Evolutionary conservation across 2,113 vertebrate species (phyloP).

Genomic region (Phaethon lepturus): DNA sequence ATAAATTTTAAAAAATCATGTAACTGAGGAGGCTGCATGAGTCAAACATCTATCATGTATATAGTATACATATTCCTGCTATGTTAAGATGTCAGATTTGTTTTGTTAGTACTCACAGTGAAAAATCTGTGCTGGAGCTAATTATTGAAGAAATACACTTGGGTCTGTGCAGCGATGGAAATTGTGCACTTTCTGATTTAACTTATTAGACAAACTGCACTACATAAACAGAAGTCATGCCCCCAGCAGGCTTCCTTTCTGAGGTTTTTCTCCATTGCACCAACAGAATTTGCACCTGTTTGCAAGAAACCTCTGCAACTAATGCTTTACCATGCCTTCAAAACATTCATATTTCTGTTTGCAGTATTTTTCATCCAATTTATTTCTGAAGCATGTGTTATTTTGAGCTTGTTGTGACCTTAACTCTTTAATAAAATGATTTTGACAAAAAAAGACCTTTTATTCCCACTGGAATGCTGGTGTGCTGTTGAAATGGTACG

Average conservation of each 20-base stretch:
- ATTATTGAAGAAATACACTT: background rate
- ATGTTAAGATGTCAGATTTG: background rate
- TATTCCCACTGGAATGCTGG: background rate
- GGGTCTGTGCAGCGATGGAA: background rate
- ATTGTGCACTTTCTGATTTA: slow-evolving; percentile 14
- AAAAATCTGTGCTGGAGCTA: slow-evolving; percentile 29
- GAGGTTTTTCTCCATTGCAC: slow-evolving; percentile 3
- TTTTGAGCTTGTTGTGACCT: slow-evolving; percentile 57
- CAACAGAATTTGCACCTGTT: slow-evolving; percentile 25
- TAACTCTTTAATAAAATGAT: slow-evolving; percentile 74
- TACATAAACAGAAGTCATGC: background rate
- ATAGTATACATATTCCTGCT: background rate
- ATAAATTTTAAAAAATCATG: background rate
- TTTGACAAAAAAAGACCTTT: slow-evolving; percentile 56
- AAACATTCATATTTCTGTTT: background rate
- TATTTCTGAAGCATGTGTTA: slow-evolving; percentile 64
- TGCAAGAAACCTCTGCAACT: background rate
- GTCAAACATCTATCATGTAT: background rate
- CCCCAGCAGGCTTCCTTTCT: background rate
- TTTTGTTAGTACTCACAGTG: slow-evolving; percentile 31
- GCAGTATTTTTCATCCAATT: slow-evolving; percentile 9
- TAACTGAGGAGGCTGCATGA: slow-evolving; percentile 37
- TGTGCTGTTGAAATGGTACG: background rate
- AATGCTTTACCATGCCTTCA: slow-evolving; percentile 48
- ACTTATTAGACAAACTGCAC: slow-evolving; percentile 16